Evolutionary conservation across 2,888 invertebrate genomes (phyloP).

Genomic region (Melanchra persicariae): DNA sequence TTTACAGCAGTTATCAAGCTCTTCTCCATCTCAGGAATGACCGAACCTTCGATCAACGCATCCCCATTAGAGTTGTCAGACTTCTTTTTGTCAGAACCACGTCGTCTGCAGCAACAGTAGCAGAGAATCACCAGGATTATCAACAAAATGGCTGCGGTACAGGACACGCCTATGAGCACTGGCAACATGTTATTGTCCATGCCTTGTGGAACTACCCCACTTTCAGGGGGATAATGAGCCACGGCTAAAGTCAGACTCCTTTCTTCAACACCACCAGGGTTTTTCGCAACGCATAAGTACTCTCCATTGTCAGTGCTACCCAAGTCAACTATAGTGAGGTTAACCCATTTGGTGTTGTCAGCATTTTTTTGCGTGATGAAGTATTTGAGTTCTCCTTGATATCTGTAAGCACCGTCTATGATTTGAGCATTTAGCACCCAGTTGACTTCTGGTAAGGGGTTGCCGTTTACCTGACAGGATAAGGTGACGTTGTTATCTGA

Average conservation of each 20-base stretch:
- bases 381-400: conserved; percentile 89
- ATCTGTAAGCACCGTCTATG: conserved; percentile 89
- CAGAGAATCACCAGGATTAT: conserved; percentile 88
- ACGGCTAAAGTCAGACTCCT: conserved; percentile 93
- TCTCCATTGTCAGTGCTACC: conserved; percentile 93
- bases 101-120: conserved; percentile 90
- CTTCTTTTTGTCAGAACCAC: conserved; percentile 90
- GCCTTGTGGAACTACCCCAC: conserved; percentile 84
- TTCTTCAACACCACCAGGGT: conserved; percentile 95
- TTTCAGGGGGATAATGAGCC: conserved; percentile 83
- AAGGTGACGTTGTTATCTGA: conserved; percentile 93
- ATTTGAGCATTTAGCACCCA: conserved; percentile 93
- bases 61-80: conserved; percentile 92
- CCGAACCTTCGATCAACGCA: conserved; percentile 94
- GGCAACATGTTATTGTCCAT: conserved; percentile 90
- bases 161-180: conserved; percentile 88
- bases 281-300: conserved; percentile 95
- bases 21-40: conserved; percentile 96
- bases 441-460: conserved; percentile 94
- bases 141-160: conserved; percentile 88
- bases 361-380: conserved; percentile 77
- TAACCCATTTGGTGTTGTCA: conserved; percentile 91
- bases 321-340: conserved; percentile 93
- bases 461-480: conserved; percentile 94
- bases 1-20: conserved; percentile 96